These are phyloP conservation scores for Fistularia tabacaria DNA, from an alignment of 2,797 vertebrate genomes.

Conservation along the genomic window DNA sequence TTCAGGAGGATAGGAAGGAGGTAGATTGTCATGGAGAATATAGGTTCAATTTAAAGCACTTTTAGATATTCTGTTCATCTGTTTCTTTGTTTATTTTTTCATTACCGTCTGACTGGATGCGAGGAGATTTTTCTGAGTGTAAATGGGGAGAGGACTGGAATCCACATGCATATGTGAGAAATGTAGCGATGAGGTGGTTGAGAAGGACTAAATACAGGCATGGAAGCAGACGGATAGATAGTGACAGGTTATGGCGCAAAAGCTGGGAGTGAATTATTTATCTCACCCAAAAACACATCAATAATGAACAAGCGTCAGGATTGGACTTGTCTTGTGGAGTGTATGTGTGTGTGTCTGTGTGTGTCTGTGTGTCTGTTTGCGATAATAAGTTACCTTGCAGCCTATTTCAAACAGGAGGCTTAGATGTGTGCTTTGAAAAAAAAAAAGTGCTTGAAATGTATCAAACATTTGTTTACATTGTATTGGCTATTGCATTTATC, in stretches of 20 bases:
- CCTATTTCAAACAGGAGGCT: too few relatives aligned
- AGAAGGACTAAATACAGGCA: slow-evolving; percentile 13
- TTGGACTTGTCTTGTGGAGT: slow-evolving; percentile 35
- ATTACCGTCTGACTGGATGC: slow-evolving; percentile 25
- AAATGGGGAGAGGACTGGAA: slow-evolving; percentile 38
- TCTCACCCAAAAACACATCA: slow-evolving; percentile 57
- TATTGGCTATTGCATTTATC: neutral
- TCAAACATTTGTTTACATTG: neutral
- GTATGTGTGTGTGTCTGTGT: neutral
- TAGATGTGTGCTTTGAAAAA: slow-evolving; percentile 1
- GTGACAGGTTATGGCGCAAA: slow-evolving; percentile 56
- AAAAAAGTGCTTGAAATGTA: neutral
- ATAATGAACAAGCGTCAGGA: slow-evolving; percentile 61
- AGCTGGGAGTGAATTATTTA: slow-evolving; percentile 66
- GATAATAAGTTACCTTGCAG: too few relatives aligned
- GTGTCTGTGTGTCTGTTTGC: too few relatives aligned
- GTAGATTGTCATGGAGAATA: neutral
- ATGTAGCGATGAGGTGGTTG: slow-evolving; percentile 11
- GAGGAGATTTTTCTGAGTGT: slow-evolving; percentile 11
- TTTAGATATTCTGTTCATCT: slow-evolving; percentile 1
- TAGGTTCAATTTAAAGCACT: neutral
- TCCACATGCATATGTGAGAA: slow-evolving; percentile 28
- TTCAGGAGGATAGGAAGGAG: neutral
- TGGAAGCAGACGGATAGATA: slow-evolving; percentile 34
- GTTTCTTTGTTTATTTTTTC: slow-evolving; percentile 3